A percentile compares a stretch with the other conserved stretches of the same genome.
phyloP scores from a whole-genome alignment of 1,140 invertebrate genomes.

The Papilio xuthus region DNA sequence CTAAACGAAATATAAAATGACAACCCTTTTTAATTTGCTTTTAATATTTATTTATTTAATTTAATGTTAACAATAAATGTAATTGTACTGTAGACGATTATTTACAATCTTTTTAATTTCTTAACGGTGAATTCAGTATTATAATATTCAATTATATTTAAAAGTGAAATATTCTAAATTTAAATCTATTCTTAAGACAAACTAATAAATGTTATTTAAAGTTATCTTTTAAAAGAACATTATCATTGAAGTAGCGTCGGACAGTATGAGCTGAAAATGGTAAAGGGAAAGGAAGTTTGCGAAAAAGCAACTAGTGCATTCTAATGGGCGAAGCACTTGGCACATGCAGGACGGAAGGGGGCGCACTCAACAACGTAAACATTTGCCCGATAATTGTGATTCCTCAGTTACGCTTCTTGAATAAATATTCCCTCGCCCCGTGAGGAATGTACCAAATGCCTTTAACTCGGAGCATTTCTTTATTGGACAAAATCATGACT shows the following conservation, averaged over 20 bases:
- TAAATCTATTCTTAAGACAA: neutral
- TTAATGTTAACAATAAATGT: neutral
- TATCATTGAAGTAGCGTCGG: neutral
- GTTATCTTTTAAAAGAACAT: neutral
- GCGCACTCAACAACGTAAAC: constrained; percentile 68
- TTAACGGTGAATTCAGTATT: no score
- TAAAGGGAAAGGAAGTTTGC: constrained; percentile 48
- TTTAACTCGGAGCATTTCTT: constrained; percentile 73
- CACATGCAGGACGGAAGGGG: constrained; percentile 57
- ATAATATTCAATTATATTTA: no score
- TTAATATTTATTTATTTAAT: neutral
- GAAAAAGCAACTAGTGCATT: constrained; percentile 66
- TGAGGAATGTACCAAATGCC: constrained; percentile 61
- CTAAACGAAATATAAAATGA: neutral
- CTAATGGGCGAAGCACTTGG: constrained; percentile 65
- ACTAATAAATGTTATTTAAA: neutral
- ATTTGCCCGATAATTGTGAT: constrained; percentile 78
- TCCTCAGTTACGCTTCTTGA: constrained; percentile 71
- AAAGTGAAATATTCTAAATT: no score
- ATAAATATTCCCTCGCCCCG: constrained; percentile 69
- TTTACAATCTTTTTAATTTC: no score
- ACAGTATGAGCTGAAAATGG: constrained; percentile 8
- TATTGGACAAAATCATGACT: constrained; percentile 71
- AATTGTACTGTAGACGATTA: neutral
- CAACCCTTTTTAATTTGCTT: neutral